Percentiles rank a stretch among this genome's conserved stretches.
Conservation (phyloP, 1,140 invertebrate species). For the Magallana angulata region DNA sequence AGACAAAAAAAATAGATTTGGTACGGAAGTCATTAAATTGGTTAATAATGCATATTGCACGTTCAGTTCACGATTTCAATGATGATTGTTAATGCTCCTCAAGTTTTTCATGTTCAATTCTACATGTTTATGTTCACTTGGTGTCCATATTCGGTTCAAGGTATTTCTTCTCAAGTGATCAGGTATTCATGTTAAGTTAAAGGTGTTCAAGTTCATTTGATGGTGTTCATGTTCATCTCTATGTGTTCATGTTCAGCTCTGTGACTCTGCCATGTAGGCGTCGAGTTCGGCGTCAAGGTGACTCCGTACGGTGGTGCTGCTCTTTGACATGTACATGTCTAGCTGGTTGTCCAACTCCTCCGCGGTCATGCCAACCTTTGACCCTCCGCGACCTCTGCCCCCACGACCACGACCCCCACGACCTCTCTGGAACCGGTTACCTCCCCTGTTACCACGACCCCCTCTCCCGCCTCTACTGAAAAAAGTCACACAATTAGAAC, state of each 20-base stretch:
- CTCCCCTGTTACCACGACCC: constrained; percentile 49
- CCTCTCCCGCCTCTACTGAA: constrained; percentile 44
- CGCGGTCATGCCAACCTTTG: constrained; percentile 70
- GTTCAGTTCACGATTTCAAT: too few species aligned
- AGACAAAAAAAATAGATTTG: too few species aligned
- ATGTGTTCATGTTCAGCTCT: not conserved
- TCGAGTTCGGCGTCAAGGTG: constrained; percentile 79
- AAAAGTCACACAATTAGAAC: not conserved
- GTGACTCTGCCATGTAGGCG: constrained; percentile 66
- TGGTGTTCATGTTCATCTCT: not conserved
- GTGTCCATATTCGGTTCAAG: not conserved
- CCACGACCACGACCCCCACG: constrained; percentile 41
- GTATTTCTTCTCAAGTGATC: too few species aligned
- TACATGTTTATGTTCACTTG: not conserved
- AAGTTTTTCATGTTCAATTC: too few species aligned
- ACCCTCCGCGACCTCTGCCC: constrained; percentile 48
- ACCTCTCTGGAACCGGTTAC: constrained; percentile 56
- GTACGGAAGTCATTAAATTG: too few species aligned
- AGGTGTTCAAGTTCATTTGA: too few species aligned
- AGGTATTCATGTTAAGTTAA: too few species aligned
- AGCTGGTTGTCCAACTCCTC: constrained; percentile 83
- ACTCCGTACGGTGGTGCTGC: constrained; percentile 70
- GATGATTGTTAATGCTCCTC: too few species aligned
- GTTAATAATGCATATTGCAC: too few species aligned
- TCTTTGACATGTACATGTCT: constrained; percentile 83